A percentile compares a stretch with the other conserved stretches of the same genome.
phyloP scores from a whole-genome alignment of 1,140 invertebrate genomes.

The Drosophila setifemur region DNA sequence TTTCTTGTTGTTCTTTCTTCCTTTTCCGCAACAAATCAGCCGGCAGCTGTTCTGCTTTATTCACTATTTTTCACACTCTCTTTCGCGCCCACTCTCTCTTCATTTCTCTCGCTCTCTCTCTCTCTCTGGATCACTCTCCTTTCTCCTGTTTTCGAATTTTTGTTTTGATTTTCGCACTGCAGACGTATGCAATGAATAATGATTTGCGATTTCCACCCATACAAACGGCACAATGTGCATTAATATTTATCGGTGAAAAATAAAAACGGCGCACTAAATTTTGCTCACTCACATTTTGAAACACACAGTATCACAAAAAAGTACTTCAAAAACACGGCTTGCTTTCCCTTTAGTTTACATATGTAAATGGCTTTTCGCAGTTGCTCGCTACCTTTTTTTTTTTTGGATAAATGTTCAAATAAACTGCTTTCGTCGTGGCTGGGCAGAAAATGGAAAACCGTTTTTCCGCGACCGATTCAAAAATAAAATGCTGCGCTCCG shows the following conservation, averaged over 20 bases:
- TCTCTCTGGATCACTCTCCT: neutral
- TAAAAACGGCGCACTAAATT: conserved; percentile 4
- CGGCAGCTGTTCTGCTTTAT: conserved; percentile 31
- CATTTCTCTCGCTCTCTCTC: neutral
- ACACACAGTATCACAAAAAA: neutral
- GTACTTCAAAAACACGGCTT: conserved; percentile 27
- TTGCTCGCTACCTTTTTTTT: neutral
- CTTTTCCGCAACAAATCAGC: conserved; percentile 42
- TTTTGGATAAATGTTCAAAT: conserved; percentile 9
- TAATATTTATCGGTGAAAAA: conserved; percentile 24
- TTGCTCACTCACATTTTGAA: conserved; percentile 11
- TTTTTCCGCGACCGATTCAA: conserved; percentile 7
- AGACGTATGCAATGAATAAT: conserved; percentile 22
- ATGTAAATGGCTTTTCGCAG: no score
- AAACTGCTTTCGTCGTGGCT: neutral
- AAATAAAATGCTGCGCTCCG: conserved; percentile 7
- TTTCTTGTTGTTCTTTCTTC: conserved; percentile 21
- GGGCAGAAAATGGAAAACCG: neutral
- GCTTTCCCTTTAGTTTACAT: conserved; percentile 17
- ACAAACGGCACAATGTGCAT: conserved; percentile 18
- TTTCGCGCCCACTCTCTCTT: conserved; percentile 1
- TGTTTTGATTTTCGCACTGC: conserved; percentile 36
- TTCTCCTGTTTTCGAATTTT: conserved; percentile 15
- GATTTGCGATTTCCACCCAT: conserved; percentile 31
- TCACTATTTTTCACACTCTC: conserved; percentile 25